These are phyloP conservation scores for Bedellia somnulentella DNA, from an alignment of 2,888 invertebrate species.

Conservation along the genomic window DNA sequence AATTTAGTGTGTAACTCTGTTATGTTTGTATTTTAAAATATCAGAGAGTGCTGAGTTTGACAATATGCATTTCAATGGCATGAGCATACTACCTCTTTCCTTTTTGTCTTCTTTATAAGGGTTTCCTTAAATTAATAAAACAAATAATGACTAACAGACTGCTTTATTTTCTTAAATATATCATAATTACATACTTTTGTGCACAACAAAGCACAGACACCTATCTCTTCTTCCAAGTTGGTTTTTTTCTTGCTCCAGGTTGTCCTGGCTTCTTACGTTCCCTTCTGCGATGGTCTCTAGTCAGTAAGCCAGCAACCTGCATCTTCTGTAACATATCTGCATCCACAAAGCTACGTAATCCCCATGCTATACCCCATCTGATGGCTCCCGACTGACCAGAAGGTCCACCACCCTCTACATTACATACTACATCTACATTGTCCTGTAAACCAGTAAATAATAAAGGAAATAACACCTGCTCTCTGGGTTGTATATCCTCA, in stretches of 20 bases:
- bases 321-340: conserved; percentile 75
- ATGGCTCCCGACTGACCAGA: conserved; percentile 88
- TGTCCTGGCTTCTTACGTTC: conserved; percentile 95
- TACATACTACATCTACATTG: conserved; percentile 82
- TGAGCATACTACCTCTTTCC: too few relatives aligned
- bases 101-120: too few relatives aligned
- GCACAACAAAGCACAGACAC: too few relatives aligned
- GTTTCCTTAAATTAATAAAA: too few relatives aligned
- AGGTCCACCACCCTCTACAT: conserved; percentile 71
- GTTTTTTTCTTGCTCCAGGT: conserved; percentile 85
- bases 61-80: too few relatives aligned
- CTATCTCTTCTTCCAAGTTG: conserved; percentile 91
- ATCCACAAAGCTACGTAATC: conserved; percentile 81
- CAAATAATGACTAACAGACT: too few relatives aligned
- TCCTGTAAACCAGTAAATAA: conserved; percentile 75
- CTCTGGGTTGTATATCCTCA: conserved; percentile 66
- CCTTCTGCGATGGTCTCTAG: conserved; percentile 72
- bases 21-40: too few relatives aligned
- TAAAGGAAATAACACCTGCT: conserved; percentile 87
- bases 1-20: too few relatives aligned
- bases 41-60: too few relatives aligned
- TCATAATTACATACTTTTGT: too few relatives aligned
- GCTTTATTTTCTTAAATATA: too few relatives aligned
- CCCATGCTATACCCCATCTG: conserved; percentile 84
- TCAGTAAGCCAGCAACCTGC: conserved; percentile 87